These are phyloP conservation scores for Heliconius eleuchia DNA, from an alignment of 1,140 invertebrate species.

Conservation along the genomic window DNA sequence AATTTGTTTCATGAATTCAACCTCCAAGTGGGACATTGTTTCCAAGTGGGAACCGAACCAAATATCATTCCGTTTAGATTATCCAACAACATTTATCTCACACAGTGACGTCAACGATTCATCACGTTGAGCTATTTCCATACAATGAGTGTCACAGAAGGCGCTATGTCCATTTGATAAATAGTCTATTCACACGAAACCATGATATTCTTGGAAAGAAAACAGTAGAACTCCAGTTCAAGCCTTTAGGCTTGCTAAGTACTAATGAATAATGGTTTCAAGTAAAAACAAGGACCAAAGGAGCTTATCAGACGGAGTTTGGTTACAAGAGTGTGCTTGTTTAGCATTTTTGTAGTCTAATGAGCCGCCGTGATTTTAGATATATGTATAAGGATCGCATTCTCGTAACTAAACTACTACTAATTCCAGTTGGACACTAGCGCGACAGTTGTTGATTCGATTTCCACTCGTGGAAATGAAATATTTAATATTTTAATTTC, in stretches of 20 bases:
- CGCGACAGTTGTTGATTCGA: no score
- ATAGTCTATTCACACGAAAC: constrained; percentile 6
- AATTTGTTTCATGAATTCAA: no score
- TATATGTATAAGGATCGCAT: constrained; percentile 5
- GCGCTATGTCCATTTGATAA: constrained; percentile 3
- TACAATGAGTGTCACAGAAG: background rate
- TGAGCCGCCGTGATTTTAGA: constrained; percentile 24
- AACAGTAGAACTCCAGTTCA: background rate
- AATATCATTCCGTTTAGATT: background rate
- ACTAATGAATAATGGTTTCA: constrained; percentile 27
- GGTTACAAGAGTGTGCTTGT: constrained; percentile 15
- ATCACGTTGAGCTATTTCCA: constrained; percentile 3
- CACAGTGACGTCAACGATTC: background rate
- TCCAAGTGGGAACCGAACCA: no score
- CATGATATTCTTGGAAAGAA: background rate
- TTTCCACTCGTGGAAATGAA: no score
- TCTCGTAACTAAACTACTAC: background rate
- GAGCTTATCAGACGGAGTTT: constrained; percentile 19
- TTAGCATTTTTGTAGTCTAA: constrained; percentile 29
- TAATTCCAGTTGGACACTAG: no score
- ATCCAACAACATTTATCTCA: background rate
- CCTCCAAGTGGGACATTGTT: no score
- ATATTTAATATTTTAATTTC: no score
- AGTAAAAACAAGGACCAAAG: constrained; percentile 10
- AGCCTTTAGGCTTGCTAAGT: constrained; percentile 3